Conservation (phyloP, 2,888 invertebrate genomes). For the Odontocolon sp. region DNA sequence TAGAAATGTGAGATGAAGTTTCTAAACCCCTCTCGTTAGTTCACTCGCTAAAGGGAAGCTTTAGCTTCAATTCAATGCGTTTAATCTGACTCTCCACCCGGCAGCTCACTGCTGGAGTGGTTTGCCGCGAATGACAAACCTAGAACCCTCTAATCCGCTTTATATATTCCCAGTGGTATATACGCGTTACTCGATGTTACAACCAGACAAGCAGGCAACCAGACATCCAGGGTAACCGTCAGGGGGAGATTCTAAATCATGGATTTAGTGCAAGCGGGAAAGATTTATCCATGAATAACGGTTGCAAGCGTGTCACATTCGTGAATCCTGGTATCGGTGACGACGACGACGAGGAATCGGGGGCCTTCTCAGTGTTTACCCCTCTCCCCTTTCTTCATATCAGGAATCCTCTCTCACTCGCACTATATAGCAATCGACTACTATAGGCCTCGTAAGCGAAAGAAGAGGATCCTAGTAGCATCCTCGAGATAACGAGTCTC, state of each 20-base stretch:
- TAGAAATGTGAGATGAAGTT: slow-evolving; percentile 12
- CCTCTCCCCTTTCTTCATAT: no score
- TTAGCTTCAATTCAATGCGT: slow-evolving; percentile 54
- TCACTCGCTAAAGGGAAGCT: slow-evolving; percentile 44
- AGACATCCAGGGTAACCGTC: slow-evolving; percentile 45
- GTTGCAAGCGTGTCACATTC: slow-evolving; percentile 75
- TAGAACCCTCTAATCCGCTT: slow-evolving; percentile 76
- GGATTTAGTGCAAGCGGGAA: slow-evolving; percentile 77
- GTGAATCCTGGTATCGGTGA: slow-evolving; percentile 58
- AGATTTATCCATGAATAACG: slow-evolving; percentile 78
- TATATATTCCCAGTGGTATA: slow-evolving; percentile 74
- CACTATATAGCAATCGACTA: background rate
- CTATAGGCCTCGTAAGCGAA: slow-evolving; percentile 33
- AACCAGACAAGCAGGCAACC: background rate
- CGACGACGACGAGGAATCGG: slow-evolving; percentile 37
- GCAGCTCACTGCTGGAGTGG: slow-evolving; percentile 70
- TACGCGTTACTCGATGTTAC: slow-evolving; percentile 24
- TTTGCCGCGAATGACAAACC: slow-evolving; percentile 79
- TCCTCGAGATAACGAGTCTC: slow-evolving; percentile 64
- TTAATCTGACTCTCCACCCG: slow-evolving; percentile 64
- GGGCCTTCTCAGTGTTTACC: background rate
- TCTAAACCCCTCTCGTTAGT: slow-evolving; percentile 56
- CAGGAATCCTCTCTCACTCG: background rate
- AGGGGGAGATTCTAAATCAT: slow-evolving; percentile 76
- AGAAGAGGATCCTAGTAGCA: slow-evolving; percentile 63